Base-by-base conservation (phyloP, 1,140 invertebrate genomes). In the Lordiphosa collinella region DNA sequence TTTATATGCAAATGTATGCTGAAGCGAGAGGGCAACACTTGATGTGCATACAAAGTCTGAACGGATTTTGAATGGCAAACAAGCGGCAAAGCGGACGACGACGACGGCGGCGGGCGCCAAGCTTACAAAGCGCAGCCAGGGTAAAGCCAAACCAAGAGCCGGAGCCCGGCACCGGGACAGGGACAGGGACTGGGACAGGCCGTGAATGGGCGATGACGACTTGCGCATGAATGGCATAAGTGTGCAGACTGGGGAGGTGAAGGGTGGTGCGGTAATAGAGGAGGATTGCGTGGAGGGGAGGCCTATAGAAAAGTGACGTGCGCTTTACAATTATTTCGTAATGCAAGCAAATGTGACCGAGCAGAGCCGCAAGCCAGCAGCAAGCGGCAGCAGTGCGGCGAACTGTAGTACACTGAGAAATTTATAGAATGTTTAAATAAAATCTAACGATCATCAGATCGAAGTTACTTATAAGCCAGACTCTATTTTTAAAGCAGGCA, bases 41-140 rank as follows among this genome's bases (percentile, higher is more conserved):
- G 54, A 68, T 76, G 78, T 60, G 72, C 78, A 82, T 61, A 84
- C 67, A 82, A 84, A 78, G 78, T 82, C 78, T 84, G 78, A 82
- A 82, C 72, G 78, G 78, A 82, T 82, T 82, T 82, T 82, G 78
- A 82, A 82, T 84, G 78, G 72, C 78, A 82, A 82, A 82, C 78
- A 82, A 84, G 73, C 72, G 79, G 65, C 72, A 65, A 64, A 55
- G 67, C 52, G 58, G 41, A 48, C 57, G 65, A 40, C 22, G 52
- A 34, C 58, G 50, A 44, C 53, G 32, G 12, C 22, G 29, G 22
- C 54, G 47, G 56, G 48, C 64, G 44, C 47, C 56, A 50, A 68
- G 40, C 49, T 36, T 44, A 67, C 57, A 67, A 69, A 69, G 64
- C 65, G 48, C 47, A 25, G 57, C 63, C 64, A 60, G 43, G 55